Conservation (phyloP, 2,888 invertebrate species). For the Acanthosepion lycidas region DNA sequence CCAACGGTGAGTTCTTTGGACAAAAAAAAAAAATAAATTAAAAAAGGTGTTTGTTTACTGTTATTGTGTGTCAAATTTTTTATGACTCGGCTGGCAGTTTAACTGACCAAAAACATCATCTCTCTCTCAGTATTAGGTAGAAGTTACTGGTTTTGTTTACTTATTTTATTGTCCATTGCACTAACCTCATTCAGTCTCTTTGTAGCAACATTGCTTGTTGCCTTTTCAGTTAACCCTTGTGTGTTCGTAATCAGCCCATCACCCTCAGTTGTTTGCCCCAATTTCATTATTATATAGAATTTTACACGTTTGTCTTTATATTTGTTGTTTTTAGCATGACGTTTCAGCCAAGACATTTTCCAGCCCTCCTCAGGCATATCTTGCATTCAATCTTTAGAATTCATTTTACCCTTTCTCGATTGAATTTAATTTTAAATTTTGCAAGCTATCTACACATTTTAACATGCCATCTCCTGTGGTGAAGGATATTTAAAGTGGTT, state of each 20-base stretch:
- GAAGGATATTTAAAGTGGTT: no score
- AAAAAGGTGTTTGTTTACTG: not conserved
- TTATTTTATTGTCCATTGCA: not conserved
- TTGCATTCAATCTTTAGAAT: not conserved
- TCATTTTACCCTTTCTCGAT: no score
- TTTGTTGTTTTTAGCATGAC: not conserved
- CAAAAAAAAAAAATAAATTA: not conserved
- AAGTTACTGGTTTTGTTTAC: not conserved
- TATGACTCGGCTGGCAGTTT: not conserved
- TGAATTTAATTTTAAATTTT: no score
- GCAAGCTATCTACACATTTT: no score
- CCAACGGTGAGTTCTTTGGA: constrained; percentile 24
- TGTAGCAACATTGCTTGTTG: not conserved
- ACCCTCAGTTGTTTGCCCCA: not conserved
- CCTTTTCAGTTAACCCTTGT: not conserved
- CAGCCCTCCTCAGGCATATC: not conserved
- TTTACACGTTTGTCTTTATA: not conserved
- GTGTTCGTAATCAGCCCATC: not conserved
- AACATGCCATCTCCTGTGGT: no score
- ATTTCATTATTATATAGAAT: not conserved
- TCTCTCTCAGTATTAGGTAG: no score
- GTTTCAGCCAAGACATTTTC: not conserved
- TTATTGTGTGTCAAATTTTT: not conserved
- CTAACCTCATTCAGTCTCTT: not conserved
- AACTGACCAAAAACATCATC: not conserved